These are phyloP conservation scores for Tautogolabrus adspersus DNA, from an alignment of 2,113 vertebrate species.

Conservation along the genomic window DNA sequence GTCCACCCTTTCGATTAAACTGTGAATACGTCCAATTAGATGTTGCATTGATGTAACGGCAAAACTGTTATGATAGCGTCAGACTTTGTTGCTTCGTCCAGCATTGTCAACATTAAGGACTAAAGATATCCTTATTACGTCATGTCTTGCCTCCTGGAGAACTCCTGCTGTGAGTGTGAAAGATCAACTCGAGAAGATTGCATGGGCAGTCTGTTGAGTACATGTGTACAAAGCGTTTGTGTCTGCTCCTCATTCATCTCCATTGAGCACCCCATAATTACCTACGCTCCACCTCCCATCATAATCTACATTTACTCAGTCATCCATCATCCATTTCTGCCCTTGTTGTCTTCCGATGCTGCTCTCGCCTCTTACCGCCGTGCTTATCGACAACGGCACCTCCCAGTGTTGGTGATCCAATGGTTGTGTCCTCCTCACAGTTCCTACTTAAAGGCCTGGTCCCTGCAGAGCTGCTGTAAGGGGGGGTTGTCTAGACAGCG, in stretches of 20 bases:
- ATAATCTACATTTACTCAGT: constrained; percentile 6
- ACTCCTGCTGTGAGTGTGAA: too few relatives aligned
- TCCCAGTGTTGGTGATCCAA: constrained; percentile 26
- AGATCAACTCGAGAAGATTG: too few relatives aligned
- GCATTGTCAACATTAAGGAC: too few relatives aligned
- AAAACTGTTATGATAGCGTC: too few relatives aligned
- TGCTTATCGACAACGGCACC: constrained; percentile 14
- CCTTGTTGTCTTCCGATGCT: not conserved
- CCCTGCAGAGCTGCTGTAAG: constrained; percentile 57
- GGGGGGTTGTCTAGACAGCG: constrained; percentile 72
- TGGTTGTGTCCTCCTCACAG: constrained; percentile 47
- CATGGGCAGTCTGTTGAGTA: too few relatives aligned
- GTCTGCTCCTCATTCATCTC: constrained; percentile 1
- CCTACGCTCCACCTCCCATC: not conserved
- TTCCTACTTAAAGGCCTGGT: constrained; percentile 62
- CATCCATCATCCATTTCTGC: constrained; percentile 7
- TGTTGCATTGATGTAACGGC: too few relatives aligned
- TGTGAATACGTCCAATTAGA: too few relatives aligned
- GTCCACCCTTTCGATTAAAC: too few relatives aligned
- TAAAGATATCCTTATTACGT: too few relatives aligned
- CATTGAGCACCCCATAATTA: not conserved
- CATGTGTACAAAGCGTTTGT: not conserved
- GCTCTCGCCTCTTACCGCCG: not conserved
- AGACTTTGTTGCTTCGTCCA: too few relatives aligned
- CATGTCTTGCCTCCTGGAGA: too few relatives aligned